These are phyloP conservation scores for Pachycephala philippinensis DNA, from an alignment of 2,113 vertebrate genomes.

Conservation along the genomic window DNA sequence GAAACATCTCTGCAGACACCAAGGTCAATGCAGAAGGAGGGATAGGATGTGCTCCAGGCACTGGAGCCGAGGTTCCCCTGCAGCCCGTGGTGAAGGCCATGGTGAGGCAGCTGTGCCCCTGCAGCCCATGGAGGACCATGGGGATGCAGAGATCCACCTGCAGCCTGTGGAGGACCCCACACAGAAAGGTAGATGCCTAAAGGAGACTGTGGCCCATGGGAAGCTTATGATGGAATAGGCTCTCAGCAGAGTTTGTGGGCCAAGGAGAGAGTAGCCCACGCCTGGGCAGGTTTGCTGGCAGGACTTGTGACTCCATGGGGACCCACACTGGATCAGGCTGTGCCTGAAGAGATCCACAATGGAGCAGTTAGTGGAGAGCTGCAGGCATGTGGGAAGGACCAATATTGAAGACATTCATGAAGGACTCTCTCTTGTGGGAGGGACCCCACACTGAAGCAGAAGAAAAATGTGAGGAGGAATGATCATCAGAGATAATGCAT, in stretches of 20 bases:
- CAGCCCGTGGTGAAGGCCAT: accelerated
- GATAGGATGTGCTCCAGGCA: neutral
- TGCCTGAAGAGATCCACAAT: neutral
- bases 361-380: neutral
- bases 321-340: accelerated
- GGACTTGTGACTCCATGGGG: neutral
- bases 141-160: neutral
- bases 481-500: accelerated
- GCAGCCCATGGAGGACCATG: neutral
- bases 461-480: neutral
- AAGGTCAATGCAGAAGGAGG: neutral
- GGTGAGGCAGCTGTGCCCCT: neutral
- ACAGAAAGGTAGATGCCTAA: accelerated
- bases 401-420: accelerated
- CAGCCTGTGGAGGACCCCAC: accelerated
- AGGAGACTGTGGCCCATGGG: neutral
- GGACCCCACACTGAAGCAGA: neutral
- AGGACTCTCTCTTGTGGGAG: neutral
- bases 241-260: neutral
- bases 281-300: neutral
- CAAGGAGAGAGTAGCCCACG: accelerated
- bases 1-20: neutral
- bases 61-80: accelerated
- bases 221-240: accelerated
- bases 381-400: accelerated